Evolutionary conservation across 2,888 invertebrate species (phyloP).

Genomic region (Horisme vitalbata): DNA sequence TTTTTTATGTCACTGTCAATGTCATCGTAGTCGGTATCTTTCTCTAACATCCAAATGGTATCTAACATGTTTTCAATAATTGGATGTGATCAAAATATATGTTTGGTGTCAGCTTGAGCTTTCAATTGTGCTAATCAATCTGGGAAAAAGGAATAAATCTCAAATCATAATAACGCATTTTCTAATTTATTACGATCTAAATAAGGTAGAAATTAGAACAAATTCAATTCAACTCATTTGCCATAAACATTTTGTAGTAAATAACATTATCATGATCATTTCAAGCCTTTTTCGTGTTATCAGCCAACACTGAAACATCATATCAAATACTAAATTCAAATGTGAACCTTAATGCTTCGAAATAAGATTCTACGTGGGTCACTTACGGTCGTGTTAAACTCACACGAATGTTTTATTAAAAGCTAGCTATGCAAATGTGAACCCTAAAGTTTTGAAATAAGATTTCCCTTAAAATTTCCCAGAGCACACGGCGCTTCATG

Average conservation of each 20-base stretch:
- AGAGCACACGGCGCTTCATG: slow-evolving; percentile 5
- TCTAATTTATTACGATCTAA: slow-evolving; percentile 5
- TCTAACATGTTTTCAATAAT: slow-evolving; percentile 1
- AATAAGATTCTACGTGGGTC: slow-evolving; percentile 1
- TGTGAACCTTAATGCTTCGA: not conserved
- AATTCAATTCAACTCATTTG: slow-evolving; percentile 7
- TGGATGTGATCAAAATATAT: slow-evolving; percentile 7
- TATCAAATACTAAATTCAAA: slow-evolving; percentile 43
- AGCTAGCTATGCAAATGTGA: too few species aligned
- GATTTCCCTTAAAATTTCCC: not conserved
- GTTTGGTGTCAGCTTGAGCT: slow-evolving; percentile 29
- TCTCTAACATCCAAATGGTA: not conserved
- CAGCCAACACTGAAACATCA: slow-evolving; percentile 65
- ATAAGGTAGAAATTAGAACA: slow-evolving; percentile 14
- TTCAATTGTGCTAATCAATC: slow-evolving; percentile 13
- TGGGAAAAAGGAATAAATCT: slow-evolving; percentile 1
- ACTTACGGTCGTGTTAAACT: not conserved
- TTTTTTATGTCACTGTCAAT: too few species aligned
- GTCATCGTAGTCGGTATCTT: not conserved
- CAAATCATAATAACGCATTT: not conserved
- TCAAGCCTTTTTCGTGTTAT: slow-evolving; percentile 63
- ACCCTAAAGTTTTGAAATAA: too few species aligned
- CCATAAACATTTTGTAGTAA: slow-evolving; percentile 29
- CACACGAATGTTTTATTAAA: too few species aligned
- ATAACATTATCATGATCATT: slow-evolving; percentile 41